Conservation (phyloP, 2,797 vertebrate genomes). For the Calcarius lapponicus region DNA sequence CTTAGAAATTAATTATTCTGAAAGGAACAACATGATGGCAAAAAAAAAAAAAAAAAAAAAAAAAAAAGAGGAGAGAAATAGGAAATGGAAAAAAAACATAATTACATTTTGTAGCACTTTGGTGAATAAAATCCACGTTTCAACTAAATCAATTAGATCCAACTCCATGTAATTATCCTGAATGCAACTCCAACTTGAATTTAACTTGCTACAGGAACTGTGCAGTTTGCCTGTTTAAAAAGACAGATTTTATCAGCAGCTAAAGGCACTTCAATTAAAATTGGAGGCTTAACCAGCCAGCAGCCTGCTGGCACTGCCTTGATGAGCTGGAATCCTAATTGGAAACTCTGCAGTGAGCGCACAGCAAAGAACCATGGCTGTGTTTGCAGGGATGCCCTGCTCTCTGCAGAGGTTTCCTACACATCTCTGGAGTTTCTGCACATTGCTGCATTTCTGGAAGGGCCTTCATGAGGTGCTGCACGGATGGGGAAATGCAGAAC, state of each 20-base stretch:
- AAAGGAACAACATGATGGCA: neutral
- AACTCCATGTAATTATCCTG: neutral
- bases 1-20: neutral
- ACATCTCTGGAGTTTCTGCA: neutral
- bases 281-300: constrained; percentile 11
- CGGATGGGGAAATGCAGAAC: neutral
- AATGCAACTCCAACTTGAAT: constrained; percentile 27
- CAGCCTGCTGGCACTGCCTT: constrained; percentile 1
- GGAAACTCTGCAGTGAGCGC: neutral
- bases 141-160: constrained; percentile 8
- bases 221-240: constrained; percentile 28
- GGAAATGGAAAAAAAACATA: neutral
- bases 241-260: constrained; percentile 46
- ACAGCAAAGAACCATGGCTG: neutral
- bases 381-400: neutral
- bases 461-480: neutral
- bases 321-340: constrained; percentile 7
- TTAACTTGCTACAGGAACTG: constrained; percentile 16
- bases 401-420: neutral
- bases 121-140: constrained; percentile 18
- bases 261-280: constrained; percentile 58
- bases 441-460: neutral
- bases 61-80: neutral
- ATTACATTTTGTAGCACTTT: neutral
- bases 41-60: neutral